Conservation (phyloP, 2,797 vertebrate genomes). For the Forpus xanthops region DNA sequence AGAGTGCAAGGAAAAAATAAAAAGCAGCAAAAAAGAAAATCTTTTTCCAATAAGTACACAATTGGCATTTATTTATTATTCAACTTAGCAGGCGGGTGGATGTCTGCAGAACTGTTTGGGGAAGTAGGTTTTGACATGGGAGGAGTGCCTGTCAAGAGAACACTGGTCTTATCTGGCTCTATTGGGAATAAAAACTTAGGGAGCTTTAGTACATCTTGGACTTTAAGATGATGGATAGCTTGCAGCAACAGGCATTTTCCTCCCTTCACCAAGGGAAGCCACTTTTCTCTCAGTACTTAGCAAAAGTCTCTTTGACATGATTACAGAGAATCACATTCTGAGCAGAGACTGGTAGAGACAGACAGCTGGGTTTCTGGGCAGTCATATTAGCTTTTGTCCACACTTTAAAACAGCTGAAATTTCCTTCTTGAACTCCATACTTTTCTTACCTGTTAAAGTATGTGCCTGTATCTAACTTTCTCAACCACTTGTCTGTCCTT, state of each 20-base stretch:
- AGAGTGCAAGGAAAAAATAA: background rate
- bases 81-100: background rate
- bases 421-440: background rate
- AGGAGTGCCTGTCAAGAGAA: background rate
- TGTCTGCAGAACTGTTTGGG: background rate
- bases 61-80: background rate
- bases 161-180: background rate
- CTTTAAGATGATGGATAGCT: constrained; percentile 43
- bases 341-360: background rate
- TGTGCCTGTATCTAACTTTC: background rate
- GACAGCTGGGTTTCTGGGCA: background rate
- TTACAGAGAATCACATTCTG: background rate
- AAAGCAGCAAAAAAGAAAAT: background rate
- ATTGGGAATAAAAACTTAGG: constrained; percentile 36
- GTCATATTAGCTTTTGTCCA: background rate
- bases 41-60: background rate
- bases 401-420: background rate
- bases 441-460: background rate
- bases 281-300: constrained; percentile 46
- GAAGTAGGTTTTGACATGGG: constrained; percentile 18
- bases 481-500: background rate
- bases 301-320: constrained; percentile 46
- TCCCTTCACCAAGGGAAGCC: constrained; percentile 41
- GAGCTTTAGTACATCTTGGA: constrained; percentile 5
- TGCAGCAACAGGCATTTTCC: constrained; percentile 33